Percentiles rank a stretch among this genome's conserved stretches.
These are phyloP conservation scores for Eristalis arbustorum DNA, from an alignment of 2,888 invertebrate genomes.

Conservation along the genomic window DNA sequence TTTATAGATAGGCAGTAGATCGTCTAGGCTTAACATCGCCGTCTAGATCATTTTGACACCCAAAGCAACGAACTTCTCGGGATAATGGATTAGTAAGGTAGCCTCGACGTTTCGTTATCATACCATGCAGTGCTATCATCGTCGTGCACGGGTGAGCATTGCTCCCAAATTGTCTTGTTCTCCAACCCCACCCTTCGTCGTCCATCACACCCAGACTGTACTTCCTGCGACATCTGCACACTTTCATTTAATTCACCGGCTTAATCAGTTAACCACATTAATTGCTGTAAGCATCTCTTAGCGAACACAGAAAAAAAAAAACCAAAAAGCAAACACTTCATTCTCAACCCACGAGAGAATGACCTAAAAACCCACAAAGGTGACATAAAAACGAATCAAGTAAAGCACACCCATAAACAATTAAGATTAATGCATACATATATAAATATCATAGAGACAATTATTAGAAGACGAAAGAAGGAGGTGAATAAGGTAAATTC, in stretches of 20 bases:
- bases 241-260: neutral
- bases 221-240: neutral
- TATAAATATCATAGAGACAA: constrained; percentile 62
- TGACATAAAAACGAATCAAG: constrained; percentile 26
- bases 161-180: too few relatives aligned
- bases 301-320: neutral
- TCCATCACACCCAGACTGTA: neutral
- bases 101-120: too few relatives aligned
- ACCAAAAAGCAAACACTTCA: neutral
- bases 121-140: too few relatives aligned
- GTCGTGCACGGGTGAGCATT: too few relatives aligned
- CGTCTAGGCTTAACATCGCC: too few relatives aligned
- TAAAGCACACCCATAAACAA: constrained; percentile 35
- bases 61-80: too few relatives aligned
- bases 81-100: too few relatives aligned
- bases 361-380: neutral
- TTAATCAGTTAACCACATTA: neutral
- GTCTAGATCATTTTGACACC: too few relatives aligned
- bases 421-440: constrained; percentile 20
- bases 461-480: constrained; percentile 42
- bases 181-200: neutral
- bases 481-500: constrained; percentile 14
- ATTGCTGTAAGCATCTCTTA: neutral
- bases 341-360: neutral
- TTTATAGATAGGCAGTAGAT: too few relatives aligned